Evolutionary conservation across 2,113 vertebrate genomes (phyloP), one percentile per base, ranked within the genome.

Genomic region (Grantiella picta): DNA sequence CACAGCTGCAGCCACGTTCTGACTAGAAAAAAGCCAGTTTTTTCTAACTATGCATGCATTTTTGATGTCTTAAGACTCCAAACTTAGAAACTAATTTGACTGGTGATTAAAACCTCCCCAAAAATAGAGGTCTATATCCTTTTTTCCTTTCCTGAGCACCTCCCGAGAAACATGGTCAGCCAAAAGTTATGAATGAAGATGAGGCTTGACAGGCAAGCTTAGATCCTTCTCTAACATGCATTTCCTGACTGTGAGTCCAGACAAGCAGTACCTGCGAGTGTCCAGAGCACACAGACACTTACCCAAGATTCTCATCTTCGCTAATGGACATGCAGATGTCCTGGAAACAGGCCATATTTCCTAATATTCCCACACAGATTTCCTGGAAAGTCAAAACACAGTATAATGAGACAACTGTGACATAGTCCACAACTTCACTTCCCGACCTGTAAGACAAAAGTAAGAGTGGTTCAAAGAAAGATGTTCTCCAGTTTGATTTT

Each of bases 301-400:
- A 99, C 99, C 99, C 98, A 33, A 99, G 97, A 95, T 98, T 98
- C 85, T 99, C 97, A 92, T 99, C 98, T 92, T 98, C 98, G 95
- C 99, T 99, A 52, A 99, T 98, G 89, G 98, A 97, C 92, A 98
- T 70, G 95, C 99, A 99, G 31, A 99, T 98, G 35, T 99, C 98
- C 89, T 98, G 98, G 95, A 99, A 99, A 98, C 99, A 99, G 79
- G 99, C 98, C 97, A 99, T 99, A 83, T 99, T 99, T 36, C 99
- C 99, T 52, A 99, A 97, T 96, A 99, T 99, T 94, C 99, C 99
- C 76, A 99, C 98, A 93, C 99, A 99, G 69, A 99, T 99, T 98
- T 99, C 99, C 99, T 99, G 97, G 50, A 89, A 95, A 97, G 70
- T 36, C 77, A 96, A 96, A 95, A 92, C 66, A 95, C 7, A 70